These are phyloP conservation scores for Diabrotica undecimpunctata DNA, from an alignment of 1,140 invertebrate genomes.

Conservation along the genomic window DNA sequence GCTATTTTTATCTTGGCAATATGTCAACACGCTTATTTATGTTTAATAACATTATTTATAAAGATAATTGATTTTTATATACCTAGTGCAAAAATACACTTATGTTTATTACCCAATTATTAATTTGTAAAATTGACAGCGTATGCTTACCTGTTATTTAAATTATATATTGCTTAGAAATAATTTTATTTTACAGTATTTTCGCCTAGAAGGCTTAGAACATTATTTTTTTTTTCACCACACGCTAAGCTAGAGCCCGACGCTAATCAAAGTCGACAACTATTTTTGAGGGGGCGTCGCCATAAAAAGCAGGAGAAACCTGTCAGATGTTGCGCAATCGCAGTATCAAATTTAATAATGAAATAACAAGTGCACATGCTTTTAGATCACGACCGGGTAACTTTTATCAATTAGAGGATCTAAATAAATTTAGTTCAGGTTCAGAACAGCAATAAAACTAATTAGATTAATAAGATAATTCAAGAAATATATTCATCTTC, in stretches of 20 bases:
- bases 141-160: too few relatives aligned
- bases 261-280: neutral
- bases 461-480: too few relatives aligned
- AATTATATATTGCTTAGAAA: too few relatives aligned
- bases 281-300: conserved; percentile 1
- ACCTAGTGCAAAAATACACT: too few relatives aligned
- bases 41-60: neutral
- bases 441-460: too few relatives aligned
- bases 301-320: conserved; percentile 2
- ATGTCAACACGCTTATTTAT: neutral
- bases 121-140: too few relatives aligned
- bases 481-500: too few relatives aligned
- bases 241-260: neutral
- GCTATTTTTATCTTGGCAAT: neutral
- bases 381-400: too few relatives aligned
- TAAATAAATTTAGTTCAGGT: too few relatives aligned
- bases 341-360: neutral
- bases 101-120: too few relatives aligned
- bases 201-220: neutral
- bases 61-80: neutral
- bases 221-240: neutral
- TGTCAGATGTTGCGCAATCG: neutral
- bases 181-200: too few relatives aligned
- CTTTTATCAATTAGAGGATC: too few relatives aligned
- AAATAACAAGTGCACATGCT: neutral